A percentile compares a stretch with the other conserved stretches of the same genome.
Conservation (phyloP, 2,113 vertebrate species). For the Hylia prasina region DNA sequence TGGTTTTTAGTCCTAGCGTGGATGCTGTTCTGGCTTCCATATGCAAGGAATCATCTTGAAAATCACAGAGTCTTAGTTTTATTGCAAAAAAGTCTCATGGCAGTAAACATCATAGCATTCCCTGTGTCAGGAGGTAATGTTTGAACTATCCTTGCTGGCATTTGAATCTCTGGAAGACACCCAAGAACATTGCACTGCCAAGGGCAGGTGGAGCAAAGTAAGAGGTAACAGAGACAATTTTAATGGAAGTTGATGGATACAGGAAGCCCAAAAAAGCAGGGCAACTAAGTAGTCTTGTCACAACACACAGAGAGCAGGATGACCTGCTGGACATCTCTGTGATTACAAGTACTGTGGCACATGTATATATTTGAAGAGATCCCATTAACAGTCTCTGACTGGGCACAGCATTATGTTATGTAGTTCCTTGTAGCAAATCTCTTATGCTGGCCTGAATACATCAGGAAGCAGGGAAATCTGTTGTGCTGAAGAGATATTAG, state of each 20-base stretch:
- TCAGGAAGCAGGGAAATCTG: not conserved
- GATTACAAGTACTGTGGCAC: not conserved
- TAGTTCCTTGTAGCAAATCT: not conserved
- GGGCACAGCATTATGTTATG: not conserved
- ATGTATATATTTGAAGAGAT: not conserved
- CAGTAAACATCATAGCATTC: not conserved
- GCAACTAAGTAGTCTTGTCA: not conserved
- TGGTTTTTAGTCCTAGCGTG: not conserved
- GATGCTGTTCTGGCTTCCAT: not conserved
- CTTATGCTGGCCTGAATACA: not conserved
- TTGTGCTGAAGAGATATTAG: not conserved
- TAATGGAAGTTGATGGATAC: not conserved
- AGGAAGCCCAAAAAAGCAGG: not conserved
- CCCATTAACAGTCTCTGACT: not conserved
- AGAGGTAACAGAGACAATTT: not conserved
- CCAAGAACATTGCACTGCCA: not conserved
- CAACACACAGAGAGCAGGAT: not conserved
- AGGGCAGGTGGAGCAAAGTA: not conserved
- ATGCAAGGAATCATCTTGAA: not conserved
- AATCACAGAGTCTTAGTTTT: not conserved
- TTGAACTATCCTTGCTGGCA: not conserved
- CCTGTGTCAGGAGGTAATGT: not conserved
- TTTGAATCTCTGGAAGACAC: not conserved
- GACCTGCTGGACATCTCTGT: not conserved
- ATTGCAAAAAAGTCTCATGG: not conserved